Evolutionary conservation across 2,113 vertebrate genomes (phyloP).

Genomic region (Thomomys bottae): DNA sequence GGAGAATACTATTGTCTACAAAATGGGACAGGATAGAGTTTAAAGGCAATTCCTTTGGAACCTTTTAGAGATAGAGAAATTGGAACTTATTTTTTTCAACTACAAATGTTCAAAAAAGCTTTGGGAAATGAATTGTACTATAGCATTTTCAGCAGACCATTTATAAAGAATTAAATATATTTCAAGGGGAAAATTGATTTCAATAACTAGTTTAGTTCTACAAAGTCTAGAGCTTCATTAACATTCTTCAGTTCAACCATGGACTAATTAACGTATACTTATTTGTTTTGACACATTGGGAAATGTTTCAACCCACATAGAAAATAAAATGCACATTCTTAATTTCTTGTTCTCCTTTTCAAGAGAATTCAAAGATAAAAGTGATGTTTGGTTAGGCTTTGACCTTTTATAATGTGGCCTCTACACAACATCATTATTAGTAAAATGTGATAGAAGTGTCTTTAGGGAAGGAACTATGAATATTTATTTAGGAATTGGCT

Average conservation of each 20-base stretch:
- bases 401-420: conserved; percentile 8
- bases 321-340: conserved; percentile 48
- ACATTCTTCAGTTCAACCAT: conserved; percentile 7
- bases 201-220: conserved; percentile 50
- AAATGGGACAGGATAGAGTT: not conserved
- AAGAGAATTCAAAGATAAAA: conserved; percentile 22
- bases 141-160: conserved; percentile 26
- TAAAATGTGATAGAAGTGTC: conserved; percentile 68
- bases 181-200: not conserved
- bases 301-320: conserved; percentile 30
- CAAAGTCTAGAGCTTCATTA: conserved; percentile 37
- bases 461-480: conserved; percentile 67
- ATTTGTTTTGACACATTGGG: conserved; percentile 55
- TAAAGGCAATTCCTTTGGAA: not conserved
- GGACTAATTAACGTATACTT: conserved; percentile 60
- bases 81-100: conserved; percentile 7
- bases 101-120: conserved; percentile 33
- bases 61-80: not conserved
- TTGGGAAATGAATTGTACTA: not conserved
- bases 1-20: not conserved
- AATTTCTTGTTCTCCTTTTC: conserved; percentile 15
- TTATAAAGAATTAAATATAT: not conserved
- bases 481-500: conserved; percentile 78
- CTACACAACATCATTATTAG: conserved; percentile 65
- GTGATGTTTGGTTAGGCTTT: conserved; percentile 40